Conservation (phyloP, 2,113 vertebrate genomes). For the Macroglossus sobrinus region DNA sequence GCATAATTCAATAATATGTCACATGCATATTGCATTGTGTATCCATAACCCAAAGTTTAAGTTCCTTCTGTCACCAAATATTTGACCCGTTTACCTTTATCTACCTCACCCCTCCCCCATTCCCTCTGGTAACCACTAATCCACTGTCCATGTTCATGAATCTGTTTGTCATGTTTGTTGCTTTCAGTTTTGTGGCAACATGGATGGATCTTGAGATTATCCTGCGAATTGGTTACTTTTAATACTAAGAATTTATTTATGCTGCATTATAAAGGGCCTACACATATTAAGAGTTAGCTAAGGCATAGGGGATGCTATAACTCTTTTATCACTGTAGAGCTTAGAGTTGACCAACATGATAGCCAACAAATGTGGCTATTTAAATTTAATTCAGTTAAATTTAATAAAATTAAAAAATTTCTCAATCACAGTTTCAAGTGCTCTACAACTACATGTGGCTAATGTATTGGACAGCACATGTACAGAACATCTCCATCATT, state of each 20-base stretch:
- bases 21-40: too few relatives aligned
- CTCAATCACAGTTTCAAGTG: not conserved
- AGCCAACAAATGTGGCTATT: not conserved
- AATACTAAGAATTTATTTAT: not conserved
- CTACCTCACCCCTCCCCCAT: too few relatives aligned
- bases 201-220: too few relatives aligned
- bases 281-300: constrained; percentile 58
- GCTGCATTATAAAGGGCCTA: not conserved
- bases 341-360: not conserved
- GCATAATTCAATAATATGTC: too few relatives aligned
- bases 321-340: constrained; percentile 78
- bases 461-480: not conserved
- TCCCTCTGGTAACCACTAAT: too few relatives aligned
- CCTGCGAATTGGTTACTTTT: not conserved
- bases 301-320: constrained; percentile 76
- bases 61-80: too few relatives aligned
- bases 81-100: too few relatives aligned
- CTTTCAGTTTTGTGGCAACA: too few relatives aligned
- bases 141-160: too few relatives aligned
- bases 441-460: not conserved
- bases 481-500: not conserved
- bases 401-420: not conserved
- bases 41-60: too few relatives aligned
- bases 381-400: not conserved
- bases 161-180: too few relatives aligned